Evolutionary conservation across 2,888 invertebrate genomes (phyloP), one percentile per base, ranked within the genome.

Genomic region (Argyresthia albistria): DNA sequence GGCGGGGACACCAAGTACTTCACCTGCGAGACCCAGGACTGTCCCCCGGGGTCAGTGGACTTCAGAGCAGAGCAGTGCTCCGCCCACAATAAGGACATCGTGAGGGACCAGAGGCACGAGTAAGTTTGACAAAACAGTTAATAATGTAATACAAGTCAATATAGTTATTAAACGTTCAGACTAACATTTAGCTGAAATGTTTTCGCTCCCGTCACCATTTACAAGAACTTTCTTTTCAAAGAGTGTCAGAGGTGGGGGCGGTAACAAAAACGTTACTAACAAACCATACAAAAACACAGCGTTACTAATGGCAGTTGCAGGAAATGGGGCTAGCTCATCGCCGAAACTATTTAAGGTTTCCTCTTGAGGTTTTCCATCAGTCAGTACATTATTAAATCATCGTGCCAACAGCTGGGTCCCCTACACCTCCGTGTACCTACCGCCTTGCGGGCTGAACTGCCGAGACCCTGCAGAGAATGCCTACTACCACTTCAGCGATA

Each of bases 11-110:
- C 92, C 52, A 93, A 95, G 72, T 96, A 94, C 87, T 95, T 95
- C 80, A 96, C 97, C 15, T 98, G 98, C 75, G 95, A 97, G 72
- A 93, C 96, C 46, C 96, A 96, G 91, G 94, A 95, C 76, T 98
- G 97, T 71, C 93, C 95, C 0, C 92, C 91, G 43, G 91, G 90
- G 14, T 80, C 92, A 43, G 78, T 74, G 4, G 98, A 98, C 81
- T 98, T 95, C 81, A 90, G 99, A 53, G 89, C 93, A 0, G 92
- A 95, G 60, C 99, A 99, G 75, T 99, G 99, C 78, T 90, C 95
- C 1, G 91, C 92, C 61, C 97, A 92, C 77, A 93, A 99, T 80
- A 88, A 89, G 52, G 89, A 93, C 46, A 91, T 93, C 2, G 96
- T 97, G 72, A 94, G 97, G 65, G 95, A 94, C 46, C 88, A 92